Conservation (phyloP, 1,140 invertebrate genomes). For the Aphidius ervi region DNA sequence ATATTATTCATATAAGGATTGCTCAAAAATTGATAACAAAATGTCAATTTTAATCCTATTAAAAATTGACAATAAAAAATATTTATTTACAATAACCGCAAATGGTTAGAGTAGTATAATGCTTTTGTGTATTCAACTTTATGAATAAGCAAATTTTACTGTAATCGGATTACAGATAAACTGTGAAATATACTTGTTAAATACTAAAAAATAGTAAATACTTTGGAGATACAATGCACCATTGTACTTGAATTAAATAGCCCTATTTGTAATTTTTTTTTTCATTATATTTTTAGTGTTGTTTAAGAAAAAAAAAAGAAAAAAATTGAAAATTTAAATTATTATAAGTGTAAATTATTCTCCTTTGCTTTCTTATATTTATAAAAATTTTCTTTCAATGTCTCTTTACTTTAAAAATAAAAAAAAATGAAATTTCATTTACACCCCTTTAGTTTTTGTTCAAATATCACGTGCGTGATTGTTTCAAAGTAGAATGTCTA, state of each 20-base stretch:
- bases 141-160: conserved; percentile 26
- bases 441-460: too few species aligned
- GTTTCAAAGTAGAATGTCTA: too few species aligned
- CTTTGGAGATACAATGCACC: not conserved
- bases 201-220: conserved; percentile 13
- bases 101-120: not conserved
- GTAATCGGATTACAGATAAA: conserved; percentile 27
- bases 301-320: not conserved
- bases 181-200: conserved; percentile 21
- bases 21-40: not conserved
- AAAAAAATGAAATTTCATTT: too few species aligned
- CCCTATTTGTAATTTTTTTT: not conserved
- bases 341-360: too few species aligned
- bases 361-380: too few species aligned
- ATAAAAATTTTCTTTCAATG: too few species aligned
- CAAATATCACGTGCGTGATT: too few species aligned
- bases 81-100: not conserved
- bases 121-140: conserved; percentile 18
- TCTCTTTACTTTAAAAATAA: too few species aligned
- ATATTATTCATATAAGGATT: too few species aligned
- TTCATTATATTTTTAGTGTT: not conserved
- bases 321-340: too few species aligned
- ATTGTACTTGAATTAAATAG: not conserved
- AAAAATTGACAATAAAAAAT: too few species aligned
- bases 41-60: not conserved